Percentiles rank a stretch among this genome's conserved stretches.
These are phyloP conservation scores for Liodrosophila aerea DNA, from an alignment of 2,888 invertebrate genomes.

Conservation along the genomic window DNA sequence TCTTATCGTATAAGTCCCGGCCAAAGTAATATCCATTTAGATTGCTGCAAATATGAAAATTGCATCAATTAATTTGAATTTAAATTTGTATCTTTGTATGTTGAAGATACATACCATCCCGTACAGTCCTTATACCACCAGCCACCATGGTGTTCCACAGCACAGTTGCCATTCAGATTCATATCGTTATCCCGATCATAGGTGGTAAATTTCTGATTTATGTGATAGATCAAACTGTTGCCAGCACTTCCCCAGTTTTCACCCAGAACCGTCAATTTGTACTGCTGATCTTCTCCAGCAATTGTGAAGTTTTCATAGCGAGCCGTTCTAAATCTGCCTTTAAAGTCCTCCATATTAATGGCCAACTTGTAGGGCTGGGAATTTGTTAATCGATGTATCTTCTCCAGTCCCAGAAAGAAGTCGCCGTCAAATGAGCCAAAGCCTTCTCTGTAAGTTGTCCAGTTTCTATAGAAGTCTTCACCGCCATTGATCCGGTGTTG, in stretches of 20 bases:
- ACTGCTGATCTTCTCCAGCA: slow-evolving; percentile 2
- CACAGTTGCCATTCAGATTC: neutral
- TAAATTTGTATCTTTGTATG: too few relatives aligned
- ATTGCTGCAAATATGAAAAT: neutral
- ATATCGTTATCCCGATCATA: slow-evolving; percentile 1
- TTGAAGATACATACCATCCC: neutral
- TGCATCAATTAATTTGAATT: too few relatives aligned
- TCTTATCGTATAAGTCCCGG: too few relatives aligned
- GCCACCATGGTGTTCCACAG: neutral
- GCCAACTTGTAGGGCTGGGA: neutral
- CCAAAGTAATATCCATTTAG: slow-evolving; percentile 1
- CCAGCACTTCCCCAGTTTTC: neutral
- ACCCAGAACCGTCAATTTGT: neutral
- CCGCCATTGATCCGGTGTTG: neutral
- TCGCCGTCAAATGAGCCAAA: neutral
- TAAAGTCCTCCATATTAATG: neutral
- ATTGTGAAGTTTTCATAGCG: neutral
- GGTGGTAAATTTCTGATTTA: neutral
- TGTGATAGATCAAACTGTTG: neutral
- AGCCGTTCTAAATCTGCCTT: neutral
- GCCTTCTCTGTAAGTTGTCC: neutral
- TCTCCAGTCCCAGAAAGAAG: slow-evolving; percentile 4
- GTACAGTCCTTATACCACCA: neutral
- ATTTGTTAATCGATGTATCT: neutral
- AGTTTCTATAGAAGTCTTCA: neutral